Percentiles rank a stretch among this genome's conserved stretches.
These are phyloP conservation scores for Pycnonotus jocosus DNA, from an alignment of 2,113 vertebrate species.

Conservation along the genomic window DNA sequence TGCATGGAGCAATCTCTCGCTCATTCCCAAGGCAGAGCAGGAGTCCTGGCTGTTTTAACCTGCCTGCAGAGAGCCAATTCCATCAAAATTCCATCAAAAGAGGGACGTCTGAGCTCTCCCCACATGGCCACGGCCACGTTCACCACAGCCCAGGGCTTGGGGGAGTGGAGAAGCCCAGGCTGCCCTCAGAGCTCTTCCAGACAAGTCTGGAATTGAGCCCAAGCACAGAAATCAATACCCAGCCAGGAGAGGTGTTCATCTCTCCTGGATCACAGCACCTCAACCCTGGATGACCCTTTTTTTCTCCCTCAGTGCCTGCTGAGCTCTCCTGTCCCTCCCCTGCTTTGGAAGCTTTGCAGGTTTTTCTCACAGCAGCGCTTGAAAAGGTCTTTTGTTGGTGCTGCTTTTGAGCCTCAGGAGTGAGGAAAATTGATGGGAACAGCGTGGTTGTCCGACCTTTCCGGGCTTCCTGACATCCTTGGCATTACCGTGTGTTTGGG, in stretches of 20 bases:
- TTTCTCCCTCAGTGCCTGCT: background rate
- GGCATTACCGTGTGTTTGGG: background rate
- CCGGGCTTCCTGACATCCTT: background rate
- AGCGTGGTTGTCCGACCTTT: rapidly evolving
- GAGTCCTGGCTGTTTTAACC: background rate
- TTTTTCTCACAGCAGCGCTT: background rate
- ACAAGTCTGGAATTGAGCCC: background rate
- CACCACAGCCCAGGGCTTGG: background rate
- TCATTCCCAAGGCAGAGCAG: background rate
- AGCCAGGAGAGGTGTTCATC: background rate
- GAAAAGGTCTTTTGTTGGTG: background rate
- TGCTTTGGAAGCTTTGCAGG: background rate
- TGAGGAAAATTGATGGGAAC: background rate
- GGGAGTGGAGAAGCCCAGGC: rapidly evolving
- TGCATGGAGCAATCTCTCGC: background rate
- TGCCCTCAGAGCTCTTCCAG: background rate
- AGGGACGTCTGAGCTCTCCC: background rate
- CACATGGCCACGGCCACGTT: rapidly evolving
- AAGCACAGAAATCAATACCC: background rate
- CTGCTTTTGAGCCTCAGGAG: background rate
- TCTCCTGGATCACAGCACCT: background rate
- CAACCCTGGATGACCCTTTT: rapidly evolving
- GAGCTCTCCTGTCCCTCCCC: background rate
- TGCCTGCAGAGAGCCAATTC: background rate
- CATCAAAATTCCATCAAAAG: background rate